Percentiles rank a stretch among this genome's conserved stretches.
These are phyloP conservation scores for Smithornis capensis DNA, from an alignment of 2,113 vertebrate genomes.

Conservation along the genomic window DNA sequence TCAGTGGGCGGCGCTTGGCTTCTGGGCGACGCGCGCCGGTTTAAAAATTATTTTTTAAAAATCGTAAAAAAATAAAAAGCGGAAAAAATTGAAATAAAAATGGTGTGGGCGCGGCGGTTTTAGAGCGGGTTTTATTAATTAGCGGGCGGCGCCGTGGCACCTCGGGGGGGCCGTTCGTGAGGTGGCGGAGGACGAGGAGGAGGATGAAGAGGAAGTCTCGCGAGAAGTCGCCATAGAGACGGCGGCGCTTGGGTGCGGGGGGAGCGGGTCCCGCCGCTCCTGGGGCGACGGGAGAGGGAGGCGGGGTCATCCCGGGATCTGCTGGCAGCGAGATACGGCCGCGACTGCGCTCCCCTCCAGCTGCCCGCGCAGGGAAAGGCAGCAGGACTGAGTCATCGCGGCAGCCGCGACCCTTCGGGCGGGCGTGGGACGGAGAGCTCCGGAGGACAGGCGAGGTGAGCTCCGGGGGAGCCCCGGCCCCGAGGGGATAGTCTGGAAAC, in stretches of 20 bases:
- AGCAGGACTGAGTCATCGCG: neutral
- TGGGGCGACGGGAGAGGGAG: neutral
- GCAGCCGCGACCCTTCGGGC: neutral
- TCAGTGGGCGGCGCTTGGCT: neutral
- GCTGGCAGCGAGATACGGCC: neutral
- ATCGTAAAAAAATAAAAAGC: neutral
- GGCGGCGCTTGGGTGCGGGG: neutral
- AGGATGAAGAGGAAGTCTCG: slow-evolving; percentile 12
- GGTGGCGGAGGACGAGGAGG: neutral
- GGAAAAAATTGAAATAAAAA: neutral
- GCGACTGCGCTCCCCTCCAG: neutral
- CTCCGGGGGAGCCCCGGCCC: neutral
- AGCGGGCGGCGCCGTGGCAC: neutral
- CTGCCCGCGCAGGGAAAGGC: slow-evolving; percentile 29
- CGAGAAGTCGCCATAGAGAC: slow-evolving; percentile 72
- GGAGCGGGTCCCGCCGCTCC: neutral
- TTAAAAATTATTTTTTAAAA: neutral
- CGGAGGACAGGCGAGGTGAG: neutral
- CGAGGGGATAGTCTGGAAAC: neutral
- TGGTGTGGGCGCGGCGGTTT: neutral
- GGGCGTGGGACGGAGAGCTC: neutral
- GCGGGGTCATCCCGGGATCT: neutral
- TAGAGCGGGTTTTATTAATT: neutral
- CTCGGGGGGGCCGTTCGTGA: neutral
- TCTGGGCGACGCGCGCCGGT: neutral